These are phyloP conservation scores for Eptatretus atami DNA, from an alignment of 2,797 vertebrate species.

Conservation along the genomic window DNA sequence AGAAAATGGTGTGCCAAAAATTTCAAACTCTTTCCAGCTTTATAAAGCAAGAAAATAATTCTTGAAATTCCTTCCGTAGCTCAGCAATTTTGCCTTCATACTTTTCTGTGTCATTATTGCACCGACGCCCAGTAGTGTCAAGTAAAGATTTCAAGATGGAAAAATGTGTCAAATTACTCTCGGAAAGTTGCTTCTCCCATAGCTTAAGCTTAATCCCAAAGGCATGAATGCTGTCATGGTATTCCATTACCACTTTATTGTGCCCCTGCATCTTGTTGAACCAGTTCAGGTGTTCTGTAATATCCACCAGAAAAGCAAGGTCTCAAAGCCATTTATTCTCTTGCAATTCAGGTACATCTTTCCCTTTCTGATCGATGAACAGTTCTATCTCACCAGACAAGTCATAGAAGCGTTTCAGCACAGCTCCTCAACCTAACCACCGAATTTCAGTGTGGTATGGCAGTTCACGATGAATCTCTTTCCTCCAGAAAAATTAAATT, in stretches of 20 bases:
- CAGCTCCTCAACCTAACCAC: constrained; percentile 11
- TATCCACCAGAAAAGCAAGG: not conserved
- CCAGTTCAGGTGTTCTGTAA: not conserved
- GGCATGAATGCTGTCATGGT: not conserved
- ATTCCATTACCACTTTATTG: not conserved
- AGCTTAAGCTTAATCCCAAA: not conserved
- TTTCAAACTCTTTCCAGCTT: too few relatives aligned
- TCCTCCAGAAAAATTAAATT: constrained; percentile 10
- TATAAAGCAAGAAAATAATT: too few relatives aligned
- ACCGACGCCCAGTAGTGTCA: too few relatives aligned
- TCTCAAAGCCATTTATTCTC: not conserved
- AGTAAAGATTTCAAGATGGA: too few relatives aligned
- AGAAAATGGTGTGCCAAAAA: too few relatives aligned
- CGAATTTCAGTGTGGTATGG: constrained; percentile 10
- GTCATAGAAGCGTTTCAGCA: constrained; percentile 9
- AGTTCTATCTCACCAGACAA: constrained; percentile 7
- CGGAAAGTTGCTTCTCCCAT: too few relatives aligned
- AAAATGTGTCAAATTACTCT: too few relatives aligned
- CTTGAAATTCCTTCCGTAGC: too few relatives aligned
- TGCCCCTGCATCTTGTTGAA: not conserved
- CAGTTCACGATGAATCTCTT: constrained; percentile 6
- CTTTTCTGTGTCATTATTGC: too few relatives aligned
- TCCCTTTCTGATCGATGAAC: constrained; percentile 1
- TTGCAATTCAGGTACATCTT: not conserved
- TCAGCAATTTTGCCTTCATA: too few relatives aligned